Conservation (phyloP, 2,888 invertebrate species). For the Drosophila histrio region DNA sequence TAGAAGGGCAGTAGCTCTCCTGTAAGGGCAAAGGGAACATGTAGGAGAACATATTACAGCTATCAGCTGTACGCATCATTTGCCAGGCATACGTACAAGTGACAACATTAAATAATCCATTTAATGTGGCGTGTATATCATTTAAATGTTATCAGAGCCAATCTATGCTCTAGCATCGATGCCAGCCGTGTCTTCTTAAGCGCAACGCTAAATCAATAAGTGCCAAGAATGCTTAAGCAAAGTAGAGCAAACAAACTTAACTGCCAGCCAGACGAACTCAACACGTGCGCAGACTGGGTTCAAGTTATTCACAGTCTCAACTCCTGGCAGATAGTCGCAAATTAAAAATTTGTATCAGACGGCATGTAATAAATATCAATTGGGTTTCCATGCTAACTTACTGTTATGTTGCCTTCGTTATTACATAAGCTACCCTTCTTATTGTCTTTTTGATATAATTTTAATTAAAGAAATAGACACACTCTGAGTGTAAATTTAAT, state of each 20-base stretch:
- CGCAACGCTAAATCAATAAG: conserved; percentile 37
- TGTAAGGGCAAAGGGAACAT: background rate
- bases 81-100: conserved; percentile 69
- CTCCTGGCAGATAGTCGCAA: conserved; percentile 11
- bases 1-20: background rate
- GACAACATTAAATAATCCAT: conserved; percentile 78
- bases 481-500: background rate
- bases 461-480: background rate
- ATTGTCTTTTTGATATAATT: background rate
- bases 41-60: conserved; percentile 21
- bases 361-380: too few species aligned
- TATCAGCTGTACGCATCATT: conserved; percentile 74
- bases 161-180: conserved; percentile 41
- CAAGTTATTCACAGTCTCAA: background rate
- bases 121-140: conserved; percentile 77
- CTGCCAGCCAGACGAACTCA: background rate
- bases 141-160: conserved; percentile 67
- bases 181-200: conserved; percentile 14
- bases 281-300: conserved; percentile 1
- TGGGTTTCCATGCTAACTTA: background rate
- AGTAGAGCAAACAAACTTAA: conserved; percentile 17
- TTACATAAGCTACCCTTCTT: background rate
- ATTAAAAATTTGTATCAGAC: conserved; percentile 18
- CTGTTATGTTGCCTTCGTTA: background rate
- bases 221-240: conserved; percentile 11